Evolutionary conservation across 2,888 invertebrate genomes (phyloP), one percentile per base, ranked within the genome.

Genomic region (Brenthis daphne): DNA sequence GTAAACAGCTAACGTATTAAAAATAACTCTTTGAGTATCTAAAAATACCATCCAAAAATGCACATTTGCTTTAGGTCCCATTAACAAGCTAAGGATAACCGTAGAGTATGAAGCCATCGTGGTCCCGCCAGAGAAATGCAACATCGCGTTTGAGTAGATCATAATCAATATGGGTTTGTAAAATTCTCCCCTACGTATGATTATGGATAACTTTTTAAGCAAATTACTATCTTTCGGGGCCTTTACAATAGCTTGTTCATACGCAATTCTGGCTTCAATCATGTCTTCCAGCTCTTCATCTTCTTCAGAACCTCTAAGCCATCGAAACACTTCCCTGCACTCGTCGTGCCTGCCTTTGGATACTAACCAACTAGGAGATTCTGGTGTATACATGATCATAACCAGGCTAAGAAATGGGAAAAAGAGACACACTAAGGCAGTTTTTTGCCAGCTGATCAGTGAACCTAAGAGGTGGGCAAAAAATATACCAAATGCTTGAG

Each of bases 31-130:
- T 16, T 95, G 93, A 0, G 90, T 76, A 73, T 96, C 96, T 50
- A 96, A 85, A 14, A 94, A 87, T 33, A 96, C 89, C 79, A 95
- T 95, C 80, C 95, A 95, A 74, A 95, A 84, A 73, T 95, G 94
- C 3, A 94, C 93, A 78, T 95, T 93, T 0, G 94, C 91, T 2
- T 85, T 82, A 0, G 94, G 91, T 0, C 95, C 94, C 64, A 95
- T 89, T 13, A 94, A 84, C 55, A 93, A 83, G 6, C 85, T 82
- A 69, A 96, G 90, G 48, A 95, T 94, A 53, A 92, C 87, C 0
- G 95, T 94, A 0, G 95, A 94, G 79, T 95, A 96, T 2, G 95
- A 94, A 0, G 94, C 93, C 76, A 96, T 93, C 0, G 95, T 95
- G 65, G 95, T 95, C 1, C 94, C 94, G 0, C 96, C 96, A 2